Evolutionary conservation across 1,140 invertebrate genomes (phyloP), one percentile per base, ranked within the genome.

Genomic region (Tribolium madens): DNA sequence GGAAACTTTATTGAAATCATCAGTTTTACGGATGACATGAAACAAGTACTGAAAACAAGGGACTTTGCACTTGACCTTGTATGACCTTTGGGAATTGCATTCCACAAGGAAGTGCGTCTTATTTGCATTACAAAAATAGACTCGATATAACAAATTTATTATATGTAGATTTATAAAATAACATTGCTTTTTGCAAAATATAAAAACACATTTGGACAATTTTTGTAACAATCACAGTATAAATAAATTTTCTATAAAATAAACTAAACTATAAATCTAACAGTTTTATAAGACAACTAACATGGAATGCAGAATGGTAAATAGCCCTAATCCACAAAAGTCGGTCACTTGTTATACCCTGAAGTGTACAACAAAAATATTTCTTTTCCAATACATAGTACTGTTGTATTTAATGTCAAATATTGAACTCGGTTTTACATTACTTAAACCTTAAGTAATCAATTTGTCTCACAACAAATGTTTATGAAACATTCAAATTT

Each of bases 81-180:
- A 10, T 13, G 46, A 47, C 2, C n/a, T n/a, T 13, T 10, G 13
- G 2, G 48, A 52, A 1, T 7, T n/a, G n/a, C n/a, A n/a, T n/a
- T n/a, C n/a, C n/a, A n/a, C n/a, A n/a, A n/a, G n/a, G n/a, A n/a
- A n/a, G n/a, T n/a, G n/a, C n/a, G n/a, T n/a, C n/a, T n/a, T n/a
- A n/a, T n/a, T n/a, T n/a, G n/a, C n/a, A n/a, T n/a, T n/a, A n/a
- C n/a, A n/a, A n/a, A n/a, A n/a, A n/a, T n/a, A n/a, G n/a, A n/a
- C n/a, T n/a, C n/a, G n/a, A 57, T 57, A 33, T 10, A 15, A 64
- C 14, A 64, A 13, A 64, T 64, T 64, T 18, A 64, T 18, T 64
- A 64, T 33, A 7, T 33, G 26, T 26, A 64, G 14, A 33, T 64
- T 64, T 57, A 57, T 57, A 57, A 57, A 57, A 64, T 50, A 50